Percentiles rank a stretch among this genome's conserved stretches.
Conservation (phyloP, 2,888 invertebrate species). For the Lottia scabra region DNA sequence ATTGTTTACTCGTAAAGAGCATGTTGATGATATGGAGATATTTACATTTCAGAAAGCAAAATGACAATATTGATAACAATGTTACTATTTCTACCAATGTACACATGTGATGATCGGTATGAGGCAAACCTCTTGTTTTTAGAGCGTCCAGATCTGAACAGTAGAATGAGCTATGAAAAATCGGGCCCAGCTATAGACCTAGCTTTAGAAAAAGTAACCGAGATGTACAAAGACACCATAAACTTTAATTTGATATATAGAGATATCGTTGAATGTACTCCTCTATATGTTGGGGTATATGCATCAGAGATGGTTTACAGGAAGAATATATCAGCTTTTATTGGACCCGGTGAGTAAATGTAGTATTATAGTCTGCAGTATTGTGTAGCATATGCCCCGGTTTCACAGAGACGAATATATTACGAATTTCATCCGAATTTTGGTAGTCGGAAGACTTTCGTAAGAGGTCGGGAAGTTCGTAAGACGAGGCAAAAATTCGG, state of each 20-base stretch:
- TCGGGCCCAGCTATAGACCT: slow-evolving; percentile 11
- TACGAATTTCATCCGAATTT: too few relatives aligned
- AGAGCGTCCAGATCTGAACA: background rate
- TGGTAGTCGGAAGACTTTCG: too few relatives aligned
- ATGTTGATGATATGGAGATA: too few relatives aligned
- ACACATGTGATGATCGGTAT: background rate
- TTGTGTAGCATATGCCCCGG: too few relatives aligned
- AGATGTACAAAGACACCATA: background rate
- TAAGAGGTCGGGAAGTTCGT: too few relatives aligned
- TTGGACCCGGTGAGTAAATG: slow-evolving; percentile 38
- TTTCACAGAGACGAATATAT: too few relatives aligned
- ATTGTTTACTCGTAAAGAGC: too few relatives aligned
- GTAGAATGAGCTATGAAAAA: background rate
- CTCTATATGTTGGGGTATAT: slow-evolving; percentile 29
- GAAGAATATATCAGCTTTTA: slow-evolving; percentile 29
- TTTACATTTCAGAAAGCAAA: too few relatives aligned
- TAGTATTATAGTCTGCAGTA: too few relatives aligned
- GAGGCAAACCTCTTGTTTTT: background rate
- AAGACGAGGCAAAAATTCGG: too few relatives aligned
- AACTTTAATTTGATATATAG: background rate
- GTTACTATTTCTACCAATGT: too few relatives aligned
- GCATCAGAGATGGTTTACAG: slow-evolving; percentile 31
- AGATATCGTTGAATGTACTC: slow-evolving; percentile 28
- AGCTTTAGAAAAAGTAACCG: slow-evolving; percentile 5
- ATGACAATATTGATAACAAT: too few relatives aligned